These are phyloP conservation scores for Drosophila greeni DNA, from an alignment of 2,888 invertebrate genomes.

Conservation along the genomic window DNA sequence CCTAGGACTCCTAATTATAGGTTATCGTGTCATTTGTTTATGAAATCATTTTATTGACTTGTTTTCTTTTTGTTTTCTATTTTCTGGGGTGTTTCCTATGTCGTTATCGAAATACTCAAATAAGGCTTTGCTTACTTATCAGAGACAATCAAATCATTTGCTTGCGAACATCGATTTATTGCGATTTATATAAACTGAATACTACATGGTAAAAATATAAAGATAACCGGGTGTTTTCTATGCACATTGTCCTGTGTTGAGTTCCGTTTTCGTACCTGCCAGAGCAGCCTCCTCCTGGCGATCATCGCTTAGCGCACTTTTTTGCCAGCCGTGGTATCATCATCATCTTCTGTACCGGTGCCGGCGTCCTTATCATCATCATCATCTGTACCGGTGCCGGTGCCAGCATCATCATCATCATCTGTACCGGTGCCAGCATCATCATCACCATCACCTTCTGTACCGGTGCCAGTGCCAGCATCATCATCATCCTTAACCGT, in stretches of 20 bases:
- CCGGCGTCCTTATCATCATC: not conserved
- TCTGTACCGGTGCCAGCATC: not conserved
- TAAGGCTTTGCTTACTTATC: not conserved
- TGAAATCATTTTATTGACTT: slow-evolving; percentile 6
- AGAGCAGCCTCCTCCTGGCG: not conserved
- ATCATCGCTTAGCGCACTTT: not conserved
- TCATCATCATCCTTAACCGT: not conserved
- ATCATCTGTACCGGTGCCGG: too few relatives aligned
- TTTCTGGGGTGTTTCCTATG: slow-evolving; percentile 2
- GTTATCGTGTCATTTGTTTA: slow-evolving; percentile 4
- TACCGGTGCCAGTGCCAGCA: not conserved
- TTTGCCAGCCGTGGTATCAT: not conserved
- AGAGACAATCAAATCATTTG: slow-evolving; percentile 1
- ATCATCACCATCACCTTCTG: not conserved
- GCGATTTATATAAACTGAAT: slow-evolving; percentile 28
- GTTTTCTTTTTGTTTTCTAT: not conserved
- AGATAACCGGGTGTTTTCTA: not conserved
- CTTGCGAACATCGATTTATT: slow-evolving; percentile 23
- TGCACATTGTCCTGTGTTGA: slow-evolving; percentile 16
- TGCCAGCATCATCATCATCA: too few relatives aligned
- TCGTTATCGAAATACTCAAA: not conserved
- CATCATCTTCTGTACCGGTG: not conserved
- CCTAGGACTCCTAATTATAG: not conserved
- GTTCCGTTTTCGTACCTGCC: slow-evolving; percentile 7
- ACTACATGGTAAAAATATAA: slow-evolving; percentile 24